Conservation (phyloP, 2,113 vertebrate genomes). For the Channa maculata region DNA sequence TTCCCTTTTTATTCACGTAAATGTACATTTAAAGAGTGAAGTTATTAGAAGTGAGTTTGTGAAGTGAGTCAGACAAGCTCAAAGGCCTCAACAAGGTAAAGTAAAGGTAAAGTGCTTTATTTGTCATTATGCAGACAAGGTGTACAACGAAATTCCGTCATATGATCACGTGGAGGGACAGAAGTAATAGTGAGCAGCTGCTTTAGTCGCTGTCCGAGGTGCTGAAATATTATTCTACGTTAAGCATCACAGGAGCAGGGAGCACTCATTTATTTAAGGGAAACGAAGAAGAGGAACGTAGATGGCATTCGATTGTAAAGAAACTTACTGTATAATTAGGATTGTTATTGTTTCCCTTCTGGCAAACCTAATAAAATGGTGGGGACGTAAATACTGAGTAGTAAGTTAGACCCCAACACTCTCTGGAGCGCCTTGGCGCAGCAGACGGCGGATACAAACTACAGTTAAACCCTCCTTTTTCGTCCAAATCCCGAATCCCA, state of each 20-base stretch:
- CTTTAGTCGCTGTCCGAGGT: slow-evolving; percentile 74
- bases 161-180: too few species aligned
- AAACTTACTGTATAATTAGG: not conserved
- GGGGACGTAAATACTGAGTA: not conserved
- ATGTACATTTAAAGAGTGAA: slow-evolving; percentile 8
- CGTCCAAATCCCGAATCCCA: not conserved
- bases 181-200: slow-evolving; percentile 1
- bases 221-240: slow-evolving; percentile 56
- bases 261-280: not conserved
- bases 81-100: slow-evolving; percentile 38
- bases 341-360: not conserved
- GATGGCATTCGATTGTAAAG: too few species aligned
- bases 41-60: not conserved
- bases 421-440: not conserved
- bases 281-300: not conserved
- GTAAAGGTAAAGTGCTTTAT: too few species aligned
- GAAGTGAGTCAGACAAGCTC: not conserved
- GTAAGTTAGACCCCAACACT: not conserved
- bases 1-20: slow-evolving; percentile 69
- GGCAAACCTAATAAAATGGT: not conserved
- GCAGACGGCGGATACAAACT: not conserved
- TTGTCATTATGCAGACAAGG: too few species aligned
- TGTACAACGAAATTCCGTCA: too few species aligned
- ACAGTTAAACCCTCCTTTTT: not conserved
- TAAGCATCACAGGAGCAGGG: not conserved